Evolutionary conservation across 1,140 invertebrate species (phyloP), one percentile per base, ranked within the genome.

Genomic region (Drosophila gunungcola): DNA sequence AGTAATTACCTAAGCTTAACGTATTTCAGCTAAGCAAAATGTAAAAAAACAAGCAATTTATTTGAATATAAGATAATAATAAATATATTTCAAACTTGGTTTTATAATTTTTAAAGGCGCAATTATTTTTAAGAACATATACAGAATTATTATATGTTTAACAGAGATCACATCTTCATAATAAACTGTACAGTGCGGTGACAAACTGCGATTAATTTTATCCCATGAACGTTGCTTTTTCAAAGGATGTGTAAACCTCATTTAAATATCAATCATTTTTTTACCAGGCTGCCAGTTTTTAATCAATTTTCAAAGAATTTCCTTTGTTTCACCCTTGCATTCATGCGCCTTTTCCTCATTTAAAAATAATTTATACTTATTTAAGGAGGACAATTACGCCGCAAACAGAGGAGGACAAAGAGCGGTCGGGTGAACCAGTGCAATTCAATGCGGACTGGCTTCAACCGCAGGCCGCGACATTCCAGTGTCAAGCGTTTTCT

Each of bases 331-430:
- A 29, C 41, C 10, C 11, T 16, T 42, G 48, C n/a, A 53, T 73
- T 51, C 49, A 25, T 34, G 10, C 10, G 32, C 41, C 36, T 46
- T 55, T 38, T 9, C 7, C 45, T 39, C 62, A 29, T 76, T 60
- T 46, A 42, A 61, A 49, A 46, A 52, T 64, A 80, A 79, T 84
- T 72, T 69, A 76, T 73, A 73, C 70, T 68, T 74, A 76, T 84
- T 75, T 32, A 52, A 27, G 41, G 61, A 36, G 11, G 27, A 49
- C 27, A 43, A 64, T 45, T 12, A 16, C 25, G 25, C 6, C n/a
- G 48, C 29, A 38, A 27, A 16, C 13, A 27, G 32, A 27, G 27
- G 10, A 41, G 49, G 32, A 63, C 68, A 74, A 73, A 49, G 43
- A 36, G 43, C 49, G 21, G 43, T n/a, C n/a, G 43, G 13, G 43